A percentile compares a stretch with the other conserved stretches of the same genome.
These are phyloP conservation scores for Chrysocyon brachyurus DNA, from an alignment of 2,797 vertebrate species.

Conservation along the genomic window DNA sequence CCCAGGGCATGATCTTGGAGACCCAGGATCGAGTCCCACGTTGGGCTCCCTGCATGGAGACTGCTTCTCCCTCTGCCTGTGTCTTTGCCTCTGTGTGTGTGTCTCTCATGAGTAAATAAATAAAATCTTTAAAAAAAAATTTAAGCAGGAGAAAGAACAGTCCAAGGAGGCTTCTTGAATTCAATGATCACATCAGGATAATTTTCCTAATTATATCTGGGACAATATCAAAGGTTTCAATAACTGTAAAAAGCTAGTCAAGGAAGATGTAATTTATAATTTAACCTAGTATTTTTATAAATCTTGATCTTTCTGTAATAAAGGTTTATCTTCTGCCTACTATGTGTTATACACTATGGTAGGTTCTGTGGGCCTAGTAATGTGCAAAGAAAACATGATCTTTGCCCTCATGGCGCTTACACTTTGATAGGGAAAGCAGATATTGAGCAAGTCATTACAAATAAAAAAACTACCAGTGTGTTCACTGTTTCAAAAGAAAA, in stretches of 20 bases:
- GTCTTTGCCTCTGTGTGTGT: too few relatives aligned
- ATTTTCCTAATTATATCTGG: slow-evolving; percentile 13
- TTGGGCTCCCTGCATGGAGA: too few relatives aligned
- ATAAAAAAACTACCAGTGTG: neutral
- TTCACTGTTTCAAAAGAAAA: neutral
- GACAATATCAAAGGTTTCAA: neutral
- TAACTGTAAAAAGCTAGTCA: neutral
- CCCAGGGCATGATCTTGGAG: too few relatives aligned
- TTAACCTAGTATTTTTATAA: neutral
- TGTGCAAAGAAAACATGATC: neutral
- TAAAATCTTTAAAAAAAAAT: too few relatives aligned
- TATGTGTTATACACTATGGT: neutral
- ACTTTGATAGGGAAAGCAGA: neutral
- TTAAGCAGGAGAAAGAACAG: neutral
- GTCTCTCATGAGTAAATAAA: too few relatives aligned
- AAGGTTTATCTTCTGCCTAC: neutral
- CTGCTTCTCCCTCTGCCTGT: too few relatives aligned
- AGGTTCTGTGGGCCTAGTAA: neutral
- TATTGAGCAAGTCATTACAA: neutral
- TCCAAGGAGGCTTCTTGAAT: neutral
- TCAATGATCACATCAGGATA: neutral
- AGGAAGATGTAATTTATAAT: neutral
- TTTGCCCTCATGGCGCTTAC: neutral
- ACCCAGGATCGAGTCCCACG: too few relatives aligned
- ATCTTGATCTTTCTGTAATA: neutral